phyloP scores from a whole-genome alignment of 2,113 vertebrate species.

The Scortum barcoo region DNA sequence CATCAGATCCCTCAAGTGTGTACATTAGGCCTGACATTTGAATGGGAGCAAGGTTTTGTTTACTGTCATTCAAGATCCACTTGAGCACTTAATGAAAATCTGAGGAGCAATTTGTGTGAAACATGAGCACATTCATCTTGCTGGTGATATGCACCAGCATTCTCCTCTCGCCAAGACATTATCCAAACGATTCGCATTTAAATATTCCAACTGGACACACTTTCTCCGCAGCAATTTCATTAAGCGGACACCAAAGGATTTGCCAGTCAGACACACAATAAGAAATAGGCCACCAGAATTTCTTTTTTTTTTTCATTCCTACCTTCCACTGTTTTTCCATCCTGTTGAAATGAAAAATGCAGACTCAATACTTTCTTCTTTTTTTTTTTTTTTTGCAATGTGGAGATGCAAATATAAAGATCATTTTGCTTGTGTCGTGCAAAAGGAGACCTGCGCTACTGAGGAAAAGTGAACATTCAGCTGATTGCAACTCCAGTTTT shows the following conservation, averaged over 20 bases:
- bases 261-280: conserved; percentile 18
- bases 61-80: conserved; percentile 64
- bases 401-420: conserved; percentile 17
- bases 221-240: conserved; percentile 56
- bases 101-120: conserved; percentile 67
- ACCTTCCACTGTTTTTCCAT: not conserved
- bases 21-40: conserved; percentile 56
- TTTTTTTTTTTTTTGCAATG: not conserved
- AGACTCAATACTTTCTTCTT: conserved; percentile 6
- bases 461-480: conserved; percentile 27
- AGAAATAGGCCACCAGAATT: conserved; percentile 15
- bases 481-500: conserved; percentile 37
- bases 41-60: conserved; percentile 65
- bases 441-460: conserved; percentile 29
- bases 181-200: conserved; percentile 49
- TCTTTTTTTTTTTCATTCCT: conserved; percentile 27
- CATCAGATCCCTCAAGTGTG: conserved; percentile 36
- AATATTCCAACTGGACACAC: conserved; percentile 40
- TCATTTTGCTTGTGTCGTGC: not conserved
- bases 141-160: conserved; percentile 50
- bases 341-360: conserved; percentile 5
- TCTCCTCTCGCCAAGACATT: conserved; percentile 33
- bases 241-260: conserved; percentile 38
- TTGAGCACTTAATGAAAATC: conserved; percentile 71
- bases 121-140: conserved; percentile 61